Evolutionary conservation across 2,888 invertebrate species (phyloP).

Genomic region (Drosophila macrospina): DNA sequence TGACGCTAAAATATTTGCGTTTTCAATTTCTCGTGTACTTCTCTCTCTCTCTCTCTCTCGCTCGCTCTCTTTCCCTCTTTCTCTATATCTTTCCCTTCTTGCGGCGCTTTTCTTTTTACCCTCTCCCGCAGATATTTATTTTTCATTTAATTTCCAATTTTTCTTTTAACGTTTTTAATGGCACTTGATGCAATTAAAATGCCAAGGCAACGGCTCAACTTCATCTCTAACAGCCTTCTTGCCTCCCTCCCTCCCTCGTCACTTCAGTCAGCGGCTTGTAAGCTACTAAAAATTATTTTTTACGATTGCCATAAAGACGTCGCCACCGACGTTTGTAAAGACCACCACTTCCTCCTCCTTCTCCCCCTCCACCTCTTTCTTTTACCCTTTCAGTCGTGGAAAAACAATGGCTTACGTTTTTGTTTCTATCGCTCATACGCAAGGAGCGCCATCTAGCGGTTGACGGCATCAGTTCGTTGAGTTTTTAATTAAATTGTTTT

Average conservation of each 20-base stretch:
- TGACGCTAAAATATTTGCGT: constrained; percentile 66
- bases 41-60: constrained; percentile 31
- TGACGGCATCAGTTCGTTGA: constrained; percentile 46
- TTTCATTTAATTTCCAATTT: constrained; percentile 76
- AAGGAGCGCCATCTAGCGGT: constrained; percentile 51
- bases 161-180: constrained; percentile 69
- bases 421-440: constrained; percentile 44
- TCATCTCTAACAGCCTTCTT: not conserved
- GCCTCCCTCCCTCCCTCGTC: constrained; percentile 7
- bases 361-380: no score
- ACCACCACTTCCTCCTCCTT: not conserved
- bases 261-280: constrained; percentile 56
- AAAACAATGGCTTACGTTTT: constrained; percentile 58
- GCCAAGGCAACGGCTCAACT: constrained; percentile 61
- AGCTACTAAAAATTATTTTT: constrained; percentile 80
- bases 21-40: constrained; percentile 49
- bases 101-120: constrained; percentile 1
- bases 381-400: constrained; percentile 20
- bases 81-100: not conserved
- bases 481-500: constrained; percentile 75
- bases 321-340: constrained; percentile 47
- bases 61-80: not conserved
- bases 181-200: constrained; percentile 78
- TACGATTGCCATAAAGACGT: constrained; percentile 80
- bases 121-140: constrained; percentile 56